phyloP scores from a whole-genome alignment of 2,797 vertebrate species.

The Merluccius polli region DNA sequence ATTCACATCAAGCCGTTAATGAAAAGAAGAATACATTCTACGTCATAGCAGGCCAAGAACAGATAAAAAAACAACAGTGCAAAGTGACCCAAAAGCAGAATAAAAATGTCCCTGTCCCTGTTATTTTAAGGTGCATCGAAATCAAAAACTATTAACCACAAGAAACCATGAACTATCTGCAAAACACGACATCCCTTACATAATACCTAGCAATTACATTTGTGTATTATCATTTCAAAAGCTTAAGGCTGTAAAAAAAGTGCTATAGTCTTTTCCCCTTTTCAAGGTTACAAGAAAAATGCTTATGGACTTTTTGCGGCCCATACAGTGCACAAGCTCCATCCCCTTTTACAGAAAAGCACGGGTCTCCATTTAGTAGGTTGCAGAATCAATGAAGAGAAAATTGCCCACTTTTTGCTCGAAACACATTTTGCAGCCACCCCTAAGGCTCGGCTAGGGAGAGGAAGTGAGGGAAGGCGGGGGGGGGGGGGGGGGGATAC shows the following conservation, averaged over 20 bases:
- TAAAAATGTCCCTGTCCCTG: neutral
- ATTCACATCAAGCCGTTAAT: neutral
- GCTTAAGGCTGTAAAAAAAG: conserved; percentile 13
- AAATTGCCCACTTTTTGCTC: conserved; percentile 65
- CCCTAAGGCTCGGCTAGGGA: conserved; percentile 3
- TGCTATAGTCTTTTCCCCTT: conserved; percentile 12
- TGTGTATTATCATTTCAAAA: conserved; percentile 24
- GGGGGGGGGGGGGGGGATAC: conserved; percentile 29
- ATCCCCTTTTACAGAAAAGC: conserved; percentile 29
- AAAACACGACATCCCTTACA: conserved; percentile 41
- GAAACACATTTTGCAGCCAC: conserved; percentile 31
- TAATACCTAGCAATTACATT: conserved; percentile 46
- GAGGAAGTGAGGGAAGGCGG: conserved; percentile 36
- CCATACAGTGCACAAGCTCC: conserved; percentile 15
- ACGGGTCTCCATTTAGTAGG: conserved; percentile 49
- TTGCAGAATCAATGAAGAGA: conserved; percentile 63
- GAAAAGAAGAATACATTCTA: neutral
- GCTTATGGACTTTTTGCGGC: conserved; percentile 26
- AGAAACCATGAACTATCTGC: conserved; percentile 29
- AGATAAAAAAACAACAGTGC: neutral
- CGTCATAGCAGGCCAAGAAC: neutral
- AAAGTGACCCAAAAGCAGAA: neutral
- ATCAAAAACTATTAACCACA: neutral
- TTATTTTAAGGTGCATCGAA: neutral
- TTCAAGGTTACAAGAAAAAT: conserved; percentile 35